These are phyloP conservation scores for Hydriomena furcata DNA, from an alignment of 2,888 invertebrate genomes.

Conservation along the genomic window DNA sequence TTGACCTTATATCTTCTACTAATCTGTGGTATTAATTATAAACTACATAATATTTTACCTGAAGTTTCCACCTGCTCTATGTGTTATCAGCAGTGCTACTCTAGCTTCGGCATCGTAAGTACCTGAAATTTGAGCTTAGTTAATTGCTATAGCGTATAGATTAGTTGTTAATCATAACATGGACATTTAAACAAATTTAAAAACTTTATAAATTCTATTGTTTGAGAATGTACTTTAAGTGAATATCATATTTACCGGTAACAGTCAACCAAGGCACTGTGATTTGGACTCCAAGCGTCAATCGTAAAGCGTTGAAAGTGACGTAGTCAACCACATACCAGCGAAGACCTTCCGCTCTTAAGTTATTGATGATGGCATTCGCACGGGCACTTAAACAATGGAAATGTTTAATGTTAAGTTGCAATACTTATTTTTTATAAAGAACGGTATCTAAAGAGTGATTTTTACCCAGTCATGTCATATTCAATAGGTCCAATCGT, in stretches of 20 bases:
- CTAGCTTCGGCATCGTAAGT: slow-evolving; percentile 50
- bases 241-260: slow-evolving; percentile 46
- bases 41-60: too few relatives aligned
- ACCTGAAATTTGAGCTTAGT: slow-evolving; percentile 39
- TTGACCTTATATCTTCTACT: too few relatives aligned
- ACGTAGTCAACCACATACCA: slow-evolving; percentile 56
- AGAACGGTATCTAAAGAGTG: not conserved
- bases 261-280: slow-evolving; percentile 51
- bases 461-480: slow-evolving; percentile 42
- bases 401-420: too few relatives aligned
- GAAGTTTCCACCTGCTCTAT: slow-evolving; percentile 52
- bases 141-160: too few relatives aligned
- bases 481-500: slow-evolving; percentile 45
- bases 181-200: too few relatives aligned
- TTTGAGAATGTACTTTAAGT: too few relatives aligned
- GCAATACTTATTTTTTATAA: too few relatives aligned
- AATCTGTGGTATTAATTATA: too few relatives aligned
- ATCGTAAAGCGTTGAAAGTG: slow-evolving; percentile 47
- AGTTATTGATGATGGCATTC: slow-evolving; percentile 36
- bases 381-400: slow-evolving; percentile 38
- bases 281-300: slow-evolving; percentile 45
- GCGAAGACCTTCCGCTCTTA: slow-evolving; percentile 50
- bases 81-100: slow-evolving; percentile 42
- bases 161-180: too few relatives aligned
- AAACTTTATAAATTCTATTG: too few relatives aligned